These are phyloP conservation scores for Torymus aiolomorphi DNA, from an alignment of 2,888 invertebrate species.

Conservation along the genomic window DNA sequence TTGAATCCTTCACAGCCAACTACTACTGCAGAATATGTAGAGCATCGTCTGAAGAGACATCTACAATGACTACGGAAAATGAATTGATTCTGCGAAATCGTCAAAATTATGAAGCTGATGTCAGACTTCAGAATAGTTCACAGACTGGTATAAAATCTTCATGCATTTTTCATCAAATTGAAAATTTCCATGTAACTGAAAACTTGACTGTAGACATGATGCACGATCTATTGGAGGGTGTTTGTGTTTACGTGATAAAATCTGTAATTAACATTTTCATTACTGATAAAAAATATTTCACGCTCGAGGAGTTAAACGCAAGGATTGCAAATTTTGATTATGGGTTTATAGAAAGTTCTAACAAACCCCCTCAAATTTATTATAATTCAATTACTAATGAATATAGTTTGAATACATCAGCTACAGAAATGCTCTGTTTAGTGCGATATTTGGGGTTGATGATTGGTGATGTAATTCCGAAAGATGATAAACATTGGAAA, in stretches of 20 bases:
- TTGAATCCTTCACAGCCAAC: too few species aligned
- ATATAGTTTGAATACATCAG: neutral
- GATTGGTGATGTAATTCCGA: neutral
- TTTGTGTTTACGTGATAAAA: neutral
- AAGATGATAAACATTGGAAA: neutral
- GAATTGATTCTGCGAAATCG: too few species aligned
- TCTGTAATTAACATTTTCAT: neutral
- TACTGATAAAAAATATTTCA: too few species aligned
- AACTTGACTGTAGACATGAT: neutral
- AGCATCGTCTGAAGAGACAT: too few species aligned
- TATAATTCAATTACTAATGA: neutral
- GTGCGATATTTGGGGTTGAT: neutral
- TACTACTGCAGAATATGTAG: too few species aligned
- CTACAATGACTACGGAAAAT: too few species aligned
- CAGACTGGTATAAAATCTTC: neutral
- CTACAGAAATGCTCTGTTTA: too few species aligned
- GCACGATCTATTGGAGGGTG: too few species aligned
- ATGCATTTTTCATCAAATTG: neutral
- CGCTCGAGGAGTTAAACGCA: neutral
- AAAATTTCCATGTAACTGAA: neutral
- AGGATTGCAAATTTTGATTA: constrained; percentile 5
- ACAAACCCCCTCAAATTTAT: neutral
- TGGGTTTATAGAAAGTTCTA: neutral
- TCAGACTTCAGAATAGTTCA: neutral
- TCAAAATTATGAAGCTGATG: too few species aligned